A percentile compares a stretch with the other conserved stretches of the same genome.
Evolutionary conservation across 2,888 invertebrate species (phyloP).

Genomic region (Calliopum simillimum): DNA sequence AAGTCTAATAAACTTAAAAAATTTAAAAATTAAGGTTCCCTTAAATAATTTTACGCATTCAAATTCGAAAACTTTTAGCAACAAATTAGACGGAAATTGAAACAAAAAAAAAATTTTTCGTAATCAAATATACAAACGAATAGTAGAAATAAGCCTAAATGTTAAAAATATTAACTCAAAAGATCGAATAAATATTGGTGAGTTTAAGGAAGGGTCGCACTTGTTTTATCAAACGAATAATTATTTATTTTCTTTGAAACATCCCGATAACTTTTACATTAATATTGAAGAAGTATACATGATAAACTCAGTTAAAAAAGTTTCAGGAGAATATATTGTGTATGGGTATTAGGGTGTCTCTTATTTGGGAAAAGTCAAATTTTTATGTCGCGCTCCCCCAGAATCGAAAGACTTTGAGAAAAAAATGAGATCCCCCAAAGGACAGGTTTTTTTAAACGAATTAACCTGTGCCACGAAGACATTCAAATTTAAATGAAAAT

Average conservation of each 20-base stretch:
- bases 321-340: neutral
- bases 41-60: neutral
- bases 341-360: no score
- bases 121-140: neutral
- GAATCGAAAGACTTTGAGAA: no score
- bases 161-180: neutral
- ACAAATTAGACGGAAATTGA: neutral
- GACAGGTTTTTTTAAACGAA: no score
- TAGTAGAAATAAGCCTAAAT: neutral
- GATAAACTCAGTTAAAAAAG: neutral
- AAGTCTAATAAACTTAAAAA: no score
- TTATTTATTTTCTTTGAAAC: neutral
- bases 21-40: neutral
- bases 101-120: neutral
- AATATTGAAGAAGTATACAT: neutral
- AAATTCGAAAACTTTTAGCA: neutral
- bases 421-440: no score
- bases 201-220: no score
- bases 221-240: neutral
- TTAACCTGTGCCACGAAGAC: no score
- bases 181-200: neutral
- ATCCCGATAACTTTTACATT: no score
- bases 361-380: no score
- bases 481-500: no score
- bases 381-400: no score